These are phyloP conservation scores for Scomber scombrus DNA, from an alignment of 2,113 vertebrate species.

Conservation along the genomic window DNA sequence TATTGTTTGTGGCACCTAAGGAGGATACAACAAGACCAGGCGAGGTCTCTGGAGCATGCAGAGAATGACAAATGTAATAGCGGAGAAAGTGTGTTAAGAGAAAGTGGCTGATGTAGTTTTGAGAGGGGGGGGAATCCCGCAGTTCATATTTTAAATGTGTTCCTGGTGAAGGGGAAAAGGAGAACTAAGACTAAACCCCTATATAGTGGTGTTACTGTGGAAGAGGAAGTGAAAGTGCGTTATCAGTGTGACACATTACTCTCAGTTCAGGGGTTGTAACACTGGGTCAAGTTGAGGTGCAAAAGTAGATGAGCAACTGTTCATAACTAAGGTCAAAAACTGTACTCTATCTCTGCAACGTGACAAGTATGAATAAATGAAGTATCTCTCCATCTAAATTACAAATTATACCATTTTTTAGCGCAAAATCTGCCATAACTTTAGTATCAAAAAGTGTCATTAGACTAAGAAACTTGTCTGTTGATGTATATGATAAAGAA, in stretches of 20 bases:
- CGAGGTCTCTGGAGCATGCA: neutral
- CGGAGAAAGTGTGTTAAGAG: neutral
- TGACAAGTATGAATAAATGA: neutral
- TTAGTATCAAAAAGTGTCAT: neutral
- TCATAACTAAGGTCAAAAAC: slow-evolving; percentile 1
- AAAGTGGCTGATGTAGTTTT: neutral
- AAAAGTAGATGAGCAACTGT: neutral
- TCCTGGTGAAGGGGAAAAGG: neutral
- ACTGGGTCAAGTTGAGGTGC: too few relatives aligned
- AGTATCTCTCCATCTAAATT: neutral
- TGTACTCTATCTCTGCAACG: neutral
- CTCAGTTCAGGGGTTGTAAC: neutral
- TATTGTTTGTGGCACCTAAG: neutral
- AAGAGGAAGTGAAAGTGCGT: slow-evolving; percentile 30
- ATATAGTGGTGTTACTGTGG: neutral
- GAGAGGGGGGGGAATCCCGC: neutral
- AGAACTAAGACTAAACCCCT: neutral
- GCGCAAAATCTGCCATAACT: neutral
- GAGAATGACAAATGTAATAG: neutral
- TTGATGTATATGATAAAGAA: neutral
- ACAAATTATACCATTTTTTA: neutral
- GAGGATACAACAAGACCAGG: neutral
- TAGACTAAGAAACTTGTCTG: slow-evolving; percentile 24
- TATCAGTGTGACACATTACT: neutral
- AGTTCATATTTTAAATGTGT: neutral